Percentiles rank a stretch among this genome's conserved stretches.
Evolutionary conservation across 2,113 vertebrate genomes (phyloP).

Genomic region (Nothoprocta perdicaria): DNA sequence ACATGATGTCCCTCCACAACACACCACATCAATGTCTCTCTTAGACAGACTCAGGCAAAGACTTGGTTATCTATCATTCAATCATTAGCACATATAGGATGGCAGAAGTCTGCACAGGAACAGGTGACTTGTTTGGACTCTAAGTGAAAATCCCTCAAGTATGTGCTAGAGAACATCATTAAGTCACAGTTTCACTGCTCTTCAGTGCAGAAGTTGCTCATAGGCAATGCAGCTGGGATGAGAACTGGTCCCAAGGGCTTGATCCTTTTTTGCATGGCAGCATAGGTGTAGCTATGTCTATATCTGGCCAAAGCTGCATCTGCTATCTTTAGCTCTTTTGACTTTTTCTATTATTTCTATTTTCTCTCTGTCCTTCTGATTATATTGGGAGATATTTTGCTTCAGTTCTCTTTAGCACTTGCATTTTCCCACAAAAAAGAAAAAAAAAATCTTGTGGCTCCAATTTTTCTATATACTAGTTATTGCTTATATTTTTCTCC

Average conservation of each 20-base stretch:
- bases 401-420: not conserved
- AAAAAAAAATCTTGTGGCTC: not conserved
- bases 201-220: not conserved
- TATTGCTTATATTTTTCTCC: not conserved
- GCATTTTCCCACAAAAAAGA: not conserved
- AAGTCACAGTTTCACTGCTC: not conserved
- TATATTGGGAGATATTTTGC: not conserved
- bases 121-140: not conserved
- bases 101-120: not conserved
- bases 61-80: not conserved
- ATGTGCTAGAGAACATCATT: not conserved
- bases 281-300: not conserved
- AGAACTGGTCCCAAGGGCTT: not conserved
- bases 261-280: not conserved
- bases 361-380: not conserved
- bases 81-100: fast-evolving
- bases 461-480: fast-evolving
- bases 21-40: fast-evolving
- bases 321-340: not conserved
- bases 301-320: not conserved
- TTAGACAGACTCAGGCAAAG: not conserved
- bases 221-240: fast-evolving
- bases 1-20: not conserved
- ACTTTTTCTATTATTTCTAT: not conserved
- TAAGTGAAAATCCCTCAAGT: not conserved